Base-by-base conservation (phyloP, 2,888 invertebrate genomes). In the Lamellibrachia satsuma region DNA sequence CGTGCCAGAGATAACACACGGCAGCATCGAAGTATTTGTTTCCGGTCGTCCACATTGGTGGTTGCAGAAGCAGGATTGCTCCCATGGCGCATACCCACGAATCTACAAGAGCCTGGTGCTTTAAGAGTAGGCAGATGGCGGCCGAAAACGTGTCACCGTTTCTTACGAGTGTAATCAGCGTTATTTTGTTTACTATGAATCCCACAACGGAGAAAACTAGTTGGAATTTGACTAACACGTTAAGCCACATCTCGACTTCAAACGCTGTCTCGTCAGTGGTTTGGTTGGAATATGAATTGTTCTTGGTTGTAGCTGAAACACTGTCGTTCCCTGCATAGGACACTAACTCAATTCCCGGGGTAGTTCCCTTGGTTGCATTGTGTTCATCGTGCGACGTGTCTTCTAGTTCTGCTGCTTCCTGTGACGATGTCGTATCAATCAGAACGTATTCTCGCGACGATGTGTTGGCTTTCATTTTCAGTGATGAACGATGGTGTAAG, bases 1-100 rank as follows among this genome's bases (percentile, higher is more conserved):
- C 92, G 90, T 94, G 94, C 94, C 94, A 94, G 9, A 91, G 92
- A 57, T 93, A 91, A 57, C 94, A 94, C 7, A 94, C 91, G 2
- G 93, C 39, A 3, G 92, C 39, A 75, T 94, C 93, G 8, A 93
- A 6, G 75, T 75, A 92, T 7, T 91, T n/a, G 90, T 92, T 91
- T 27, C 94, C 93, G 22, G 94, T 91, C 51, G 92, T 90, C 94
- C 94, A 94, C 92, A 92, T 91, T 57, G 22, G 92, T 27, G 94
- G 93, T 52, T 93, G 93, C 39, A 94, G 92, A 39, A 94, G 93
- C 52, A 94, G 55, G 39, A 91, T 90, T 57, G 91, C 51, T 39
- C 92, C 93, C 91, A 93, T 55, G 52, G 91, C 91, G 90, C 93
- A 93, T 9, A 93, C 93, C 55, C 75, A 91, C 6, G 91, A 52